A percentile compares a stretch with the other conserved stretches of the same genome.
These are phyloP conservation scores for Benthochromis sp. DNA, from an alignment of 2,113 vertebrate genomes.

Conservation along the genomic window DNA sequence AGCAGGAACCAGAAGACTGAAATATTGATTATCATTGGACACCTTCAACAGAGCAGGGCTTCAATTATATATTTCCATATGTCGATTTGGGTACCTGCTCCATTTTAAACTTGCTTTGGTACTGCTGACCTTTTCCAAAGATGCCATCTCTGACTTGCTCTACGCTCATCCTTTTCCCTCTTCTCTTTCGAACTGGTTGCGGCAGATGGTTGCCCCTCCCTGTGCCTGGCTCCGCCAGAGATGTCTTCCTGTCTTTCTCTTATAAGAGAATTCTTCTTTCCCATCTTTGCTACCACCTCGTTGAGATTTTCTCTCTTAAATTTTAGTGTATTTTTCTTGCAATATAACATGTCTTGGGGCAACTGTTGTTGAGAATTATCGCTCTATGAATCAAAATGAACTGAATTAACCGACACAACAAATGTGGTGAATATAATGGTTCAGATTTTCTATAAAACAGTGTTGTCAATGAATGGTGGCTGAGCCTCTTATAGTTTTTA, in stretches of 20 bases:
- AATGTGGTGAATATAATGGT: not conserved
- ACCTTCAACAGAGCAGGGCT: not conserved
- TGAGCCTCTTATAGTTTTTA: not conserved
- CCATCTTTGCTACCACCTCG: not conserved
- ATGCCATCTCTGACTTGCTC: not conserved
- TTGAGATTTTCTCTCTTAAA: not conserved
- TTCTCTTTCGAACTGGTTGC: not conserved
- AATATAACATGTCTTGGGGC: not conserved
- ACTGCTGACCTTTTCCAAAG: not conserved
- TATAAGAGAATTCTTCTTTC: not conserved
- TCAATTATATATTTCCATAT: not conserved
- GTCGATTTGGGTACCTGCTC: not conserved
- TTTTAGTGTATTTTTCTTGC: not conserved
- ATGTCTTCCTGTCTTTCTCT: not conserved
- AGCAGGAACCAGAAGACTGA: not conserved
- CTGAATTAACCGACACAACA: not conserved
- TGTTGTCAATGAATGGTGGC: not conserved
- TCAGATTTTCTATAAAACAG: not conserved
- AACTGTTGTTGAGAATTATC: not conserved
- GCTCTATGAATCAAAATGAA: not conserved
- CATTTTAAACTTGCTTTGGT: not conserved
- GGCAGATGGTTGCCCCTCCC: not conserved
- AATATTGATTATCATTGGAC: not conserved
- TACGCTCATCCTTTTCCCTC: not conserved
- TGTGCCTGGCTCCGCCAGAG: not conserved